Evolutionary conservation across 2,113 vertebrate genomes (phyloP).

Genomic region (Plecturocebus donacophilus): DNA sequence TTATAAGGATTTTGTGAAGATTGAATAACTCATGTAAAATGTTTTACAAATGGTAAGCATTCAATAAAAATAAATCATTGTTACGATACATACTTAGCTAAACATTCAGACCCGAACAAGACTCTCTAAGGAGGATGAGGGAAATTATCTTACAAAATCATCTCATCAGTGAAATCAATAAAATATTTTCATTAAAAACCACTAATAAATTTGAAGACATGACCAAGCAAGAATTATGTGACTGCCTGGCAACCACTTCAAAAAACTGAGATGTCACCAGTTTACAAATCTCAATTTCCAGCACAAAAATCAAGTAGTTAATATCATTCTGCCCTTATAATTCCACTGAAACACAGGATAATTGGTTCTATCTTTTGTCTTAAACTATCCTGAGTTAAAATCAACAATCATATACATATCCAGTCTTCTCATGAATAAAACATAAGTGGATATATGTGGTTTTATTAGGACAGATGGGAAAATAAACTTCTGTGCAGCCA

Average conservation of each 20-base stretch:
- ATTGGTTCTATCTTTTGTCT: constrained; percentile 32
- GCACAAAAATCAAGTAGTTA: constrained; percentile 34
- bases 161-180: neutral
- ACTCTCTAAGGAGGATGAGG: neutral
- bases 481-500: constrained; percentile 22
- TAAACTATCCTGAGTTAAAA: constrained; percentile 53
- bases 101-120: neutral
- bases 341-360: constrained; percentile 25
- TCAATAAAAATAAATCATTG: neutral
- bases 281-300: constrained; percentile 50
- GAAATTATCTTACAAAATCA: neutral
- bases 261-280: neutral
- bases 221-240: constrained; percentile 13
- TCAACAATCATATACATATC: neutral
- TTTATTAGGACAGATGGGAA: constrained; percentile 43
- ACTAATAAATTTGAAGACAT: neutral
- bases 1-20: neutral
- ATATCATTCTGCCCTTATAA: constrained; percentile 27
- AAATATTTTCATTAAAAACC: constrained; percentile 54
- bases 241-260: neutral
- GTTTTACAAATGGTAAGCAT: neutral
- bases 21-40: neutral
- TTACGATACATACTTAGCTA: neutral
- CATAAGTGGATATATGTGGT: neutral
- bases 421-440: constrained; percentile 30